Evolutionary conservation across 2,888 invertebrate genomes (phyloP), one percentile per base, ranked within the genome.

Genomic region (Cataglyphis albicans): DNA sequence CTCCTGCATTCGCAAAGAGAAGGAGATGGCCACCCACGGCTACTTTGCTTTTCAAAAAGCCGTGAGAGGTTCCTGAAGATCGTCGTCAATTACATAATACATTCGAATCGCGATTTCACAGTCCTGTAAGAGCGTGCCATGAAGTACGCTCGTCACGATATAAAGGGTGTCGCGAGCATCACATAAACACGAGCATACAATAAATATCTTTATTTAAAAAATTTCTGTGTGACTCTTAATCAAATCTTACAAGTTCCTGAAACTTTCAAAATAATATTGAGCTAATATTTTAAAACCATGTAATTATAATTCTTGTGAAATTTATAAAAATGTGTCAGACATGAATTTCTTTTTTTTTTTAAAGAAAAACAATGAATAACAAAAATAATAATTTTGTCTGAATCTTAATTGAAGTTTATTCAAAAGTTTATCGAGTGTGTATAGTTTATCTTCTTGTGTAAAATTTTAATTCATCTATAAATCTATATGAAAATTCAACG

Each of bases 11-110:
- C 84, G 72, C 81, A 84, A 87, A 82, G 73, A 83, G 83, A 85
- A 59, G 80, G 48, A 72, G 83, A 68, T 41, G 81, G 52, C 85
- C 88, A 89, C 87, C 87, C 88, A 85, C 89, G 29, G 73, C 82
- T 83, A 41, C 67, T 90, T 89, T 91, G 89, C 80, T 80, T 88
- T 90, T 85, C 83, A 84, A 87, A 75, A 88, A 83, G 32, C 64
- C 44, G 15, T 12, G 85, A 65, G 78, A 68, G 12, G 52, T 38
- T 41, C 61, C 65, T 29, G 68, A 82, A 72, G 81, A 88, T 72
- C 44, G 64, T 63, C 44, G 80, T 80, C 88, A 91, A 91, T 90
- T 90, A 90, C 89, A 89, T 90, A 90, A 90, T 90, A 90, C 85
- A 89, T 90, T 89, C 83, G 81, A 84, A 82, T 89, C 81, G 81